Percentiles rank a stretch among this genome's conserved stretches.
phyloP scores from a whole-genome alignment of 2,888 invertebrate species.

The Cylloceria caligata region DNA sequence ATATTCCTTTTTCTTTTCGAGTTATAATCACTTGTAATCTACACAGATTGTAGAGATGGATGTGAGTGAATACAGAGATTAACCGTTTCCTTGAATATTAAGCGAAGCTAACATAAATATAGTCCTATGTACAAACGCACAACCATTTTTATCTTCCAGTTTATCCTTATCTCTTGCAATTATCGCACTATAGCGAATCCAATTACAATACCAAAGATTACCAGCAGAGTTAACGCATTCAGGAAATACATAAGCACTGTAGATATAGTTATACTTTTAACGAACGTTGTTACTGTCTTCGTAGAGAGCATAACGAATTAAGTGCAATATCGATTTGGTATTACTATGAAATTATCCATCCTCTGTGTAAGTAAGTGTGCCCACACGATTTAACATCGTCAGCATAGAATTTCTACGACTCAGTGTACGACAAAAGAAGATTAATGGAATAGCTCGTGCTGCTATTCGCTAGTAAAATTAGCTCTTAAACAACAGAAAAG shows the following conservation, averaged over 20 bases:
- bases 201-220: background rate
- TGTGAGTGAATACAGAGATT: background rate
- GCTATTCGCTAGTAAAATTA: background rate
- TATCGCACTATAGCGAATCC: background rate
- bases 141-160: background rate
- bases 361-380: background rate
- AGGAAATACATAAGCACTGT: background rate
- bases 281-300: background rate
- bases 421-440: background rate
- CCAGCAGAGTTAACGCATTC: background rate
- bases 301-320: background rate
- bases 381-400: background rate
- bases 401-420: background rate
- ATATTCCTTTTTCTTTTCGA: background rate
- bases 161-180: constrained; percentile 1
- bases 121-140: background rate
- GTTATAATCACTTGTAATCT: background rate
- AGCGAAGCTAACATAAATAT: background rate
- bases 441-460: background rate
- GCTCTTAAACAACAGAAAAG: background rate
- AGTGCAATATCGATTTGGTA: constrained; percentile 14
- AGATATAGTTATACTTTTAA: background rate
- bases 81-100: background rate
- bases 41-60: background rate
- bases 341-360: constrained; percentile 12